phyloP scores from a whole-genome alignment of 2,888 invertebrate species.

The Lepidocyrtinus sp. region DNA sequence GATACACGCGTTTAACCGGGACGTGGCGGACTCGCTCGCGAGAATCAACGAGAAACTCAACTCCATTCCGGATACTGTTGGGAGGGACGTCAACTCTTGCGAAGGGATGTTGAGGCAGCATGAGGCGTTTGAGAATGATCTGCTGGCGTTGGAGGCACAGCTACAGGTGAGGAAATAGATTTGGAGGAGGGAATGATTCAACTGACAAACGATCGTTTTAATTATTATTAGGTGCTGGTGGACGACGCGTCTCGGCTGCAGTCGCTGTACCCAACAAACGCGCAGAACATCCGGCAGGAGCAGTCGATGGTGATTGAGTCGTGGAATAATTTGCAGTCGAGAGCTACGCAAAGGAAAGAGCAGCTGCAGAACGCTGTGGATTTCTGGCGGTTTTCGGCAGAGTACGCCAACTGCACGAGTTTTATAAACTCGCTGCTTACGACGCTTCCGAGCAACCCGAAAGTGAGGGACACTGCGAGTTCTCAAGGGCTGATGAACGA shows the following conservation, averaged over 20 bases:
- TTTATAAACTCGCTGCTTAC: constrained; percentile 89
- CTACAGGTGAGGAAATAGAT: constrained; percentile 77
- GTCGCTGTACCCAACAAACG: constrained; percentile 91
- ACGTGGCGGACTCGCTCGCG: constrained; percentile 91
- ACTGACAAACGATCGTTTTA: neutral
- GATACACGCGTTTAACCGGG: constrained; percentile 97
- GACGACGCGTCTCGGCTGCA: constrained; percentile 93
- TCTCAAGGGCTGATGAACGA: constrained; percentile 88
- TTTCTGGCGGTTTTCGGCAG: constrained; percentile 89
- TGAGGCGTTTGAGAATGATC: constrained; percentile 93
- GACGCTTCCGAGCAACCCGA: constrained; percentile 85
- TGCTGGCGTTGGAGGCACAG: constrained; percentile 93
- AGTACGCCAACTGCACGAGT: constrained; percentile 83
- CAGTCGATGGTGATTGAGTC: constrained; percentile 88
- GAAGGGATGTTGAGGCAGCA: constrained; percentile 87
- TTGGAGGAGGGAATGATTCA: too few relatives aligned
- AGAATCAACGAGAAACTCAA: constrained; percentile 92
- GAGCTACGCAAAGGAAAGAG: constrained; percentile 85
- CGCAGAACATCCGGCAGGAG: constrained; percentile 88
- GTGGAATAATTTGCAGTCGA: constrained; percentile 89
- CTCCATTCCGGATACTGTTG: constrained; percentile 85
- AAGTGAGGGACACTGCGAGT: constrained; percentile 85
- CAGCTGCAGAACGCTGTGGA: constrained; percentile 89
- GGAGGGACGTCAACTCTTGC: constrained; percentile 89
- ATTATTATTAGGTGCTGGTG: constrained; percentile 80